Percentiles rank a stretch among this genome's conserved stretches.
phyloP scores from a whole-genome alignment of 1,140 invertebrate genomes.

The Eumeta japonica region DNA sequence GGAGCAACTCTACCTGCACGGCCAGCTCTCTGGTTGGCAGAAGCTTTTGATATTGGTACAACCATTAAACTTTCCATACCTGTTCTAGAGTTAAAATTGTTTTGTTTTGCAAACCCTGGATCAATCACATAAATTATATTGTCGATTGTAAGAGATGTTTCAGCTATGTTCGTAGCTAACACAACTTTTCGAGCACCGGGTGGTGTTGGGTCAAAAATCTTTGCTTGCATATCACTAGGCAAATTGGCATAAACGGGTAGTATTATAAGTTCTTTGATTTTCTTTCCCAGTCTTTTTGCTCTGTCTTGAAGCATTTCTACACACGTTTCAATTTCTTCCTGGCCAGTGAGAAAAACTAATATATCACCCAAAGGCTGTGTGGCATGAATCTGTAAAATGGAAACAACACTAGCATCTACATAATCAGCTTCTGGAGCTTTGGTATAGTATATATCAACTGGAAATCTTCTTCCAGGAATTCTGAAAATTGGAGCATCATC shows the following conservation, averaged over 20 bases:
- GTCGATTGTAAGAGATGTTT: conserved; percentile 98
- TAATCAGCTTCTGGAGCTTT: conserved; percentile 99
- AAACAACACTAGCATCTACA: conserved; percentile 94
- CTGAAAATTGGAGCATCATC: conserved; percentile 97
- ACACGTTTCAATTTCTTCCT: conserved; percentile 95
- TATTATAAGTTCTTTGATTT: conserved; percentile 91
- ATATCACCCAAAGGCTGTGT: conserved; percentile 95
- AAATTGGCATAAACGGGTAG: conserved; percentile 98
- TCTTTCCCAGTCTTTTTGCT: conserved; percentile 84
- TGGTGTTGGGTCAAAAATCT: conserved; percentile 96
- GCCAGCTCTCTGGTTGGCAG: conserved; percentile 92
- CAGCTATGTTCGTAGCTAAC: conserved; percentile 98
- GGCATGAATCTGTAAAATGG: conserved; percentile 96
- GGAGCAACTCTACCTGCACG: conserved; percentile 89
- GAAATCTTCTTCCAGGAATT: conserved; percentile 86
- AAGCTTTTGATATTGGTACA: conserved; percentile 96
- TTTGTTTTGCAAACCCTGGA: conserved; percentile 98
- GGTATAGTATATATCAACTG: conserved; percentile 98
- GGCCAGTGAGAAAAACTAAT: conserved; percentile 94
- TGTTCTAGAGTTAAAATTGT: conserved; percentile 96
- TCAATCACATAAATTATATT: conserved; percentile 99
- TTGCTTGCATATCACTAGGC: conserved; percentile 97
- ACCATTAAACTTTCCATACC: conserved; percentile 98
- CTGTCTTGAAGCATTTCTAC: conserved; percentile 91
- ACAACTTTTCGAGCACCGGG: conserved; percentile 94